Percentiles rank a stretch among this genome's conserved stretches.
These are phyloP conservation scores for Oryzias curvinotus DNA, from an alignment of 2,113 vertebrate species.

Conservation along the genomic window DNA sequence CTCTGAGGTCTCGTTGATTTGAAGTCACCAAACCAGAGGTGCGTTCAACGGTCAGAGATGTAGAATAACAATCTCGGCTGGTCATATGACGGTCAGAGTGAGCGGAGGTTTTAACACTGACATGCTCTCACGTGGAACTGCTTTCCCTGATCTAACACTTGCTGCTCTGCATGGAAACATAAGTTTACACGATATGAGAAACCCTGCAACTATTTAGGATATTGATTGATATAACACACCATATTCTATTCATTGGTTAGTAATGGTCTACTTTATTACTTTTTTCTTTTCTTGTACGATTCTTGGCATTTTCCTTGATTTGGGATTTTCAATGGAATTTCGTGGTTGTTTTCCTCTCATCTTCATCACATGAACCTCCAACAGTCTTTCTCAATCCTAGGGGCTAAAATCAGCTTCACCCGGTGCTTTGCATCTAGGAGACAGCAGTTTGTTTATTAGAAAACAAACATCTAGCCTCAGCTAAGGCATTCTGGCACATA, in stretches of 20 bases:
- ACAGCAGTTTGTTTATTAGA: slow-evolving; percentile 50
- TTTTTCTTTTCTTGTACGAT: background rate
- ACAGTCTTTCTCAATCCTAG: slow-evolving; percentile 47
- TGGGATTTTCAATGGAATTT: slow-evolving; percentile 6
- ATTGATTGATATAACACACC: background rate
- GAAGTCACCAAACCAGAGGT: slow-evolving; percentile 3
- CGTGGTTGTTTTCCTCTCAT: slow-evolving; percentile 41
- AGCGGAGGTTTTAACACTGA: slow-evolving; percentile 35
- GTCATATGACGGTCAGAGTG: slow-evolving; percentile 46
- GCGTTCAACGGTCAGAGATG: slow-evolving; percentile 14
- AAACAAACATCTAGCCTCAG: slow-evolving; percentile 39
- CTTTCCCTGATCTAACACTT: slow-evolving; percentile 17
- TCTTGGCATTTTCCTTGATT: background rate
- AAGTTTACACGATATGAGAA: background rate
- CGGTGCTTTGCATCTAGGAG: slow-evolving; percentile 45
- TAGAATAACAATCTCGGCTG: slow-evolving; percentile 25
- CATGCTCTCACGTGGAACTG: slow-evolving; percentile 32
- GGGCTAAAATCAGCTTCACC: slow-evolving; percentile 55
- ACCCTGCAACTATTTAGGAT: background rate
- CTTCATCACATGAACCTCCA: slow-evolving; percentile 57
- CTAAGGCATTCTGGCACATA: slow-evolving; percentile 19
- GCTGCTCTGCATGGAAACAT: slow-evolving; percentile 2
- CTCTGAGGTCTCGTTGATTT: slow-evolving; percentile 17
- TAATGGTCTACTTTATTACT: background rate
- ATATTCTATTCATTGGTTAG: too few species aligned